A percentile compares a stretch with the other conserved stretches of the same genome.
These are phyloP conservation scores for Microplitis manilae DNA, from an alignment of 2,888 invertebrate species.

Conservation along the genomic window DNA sequence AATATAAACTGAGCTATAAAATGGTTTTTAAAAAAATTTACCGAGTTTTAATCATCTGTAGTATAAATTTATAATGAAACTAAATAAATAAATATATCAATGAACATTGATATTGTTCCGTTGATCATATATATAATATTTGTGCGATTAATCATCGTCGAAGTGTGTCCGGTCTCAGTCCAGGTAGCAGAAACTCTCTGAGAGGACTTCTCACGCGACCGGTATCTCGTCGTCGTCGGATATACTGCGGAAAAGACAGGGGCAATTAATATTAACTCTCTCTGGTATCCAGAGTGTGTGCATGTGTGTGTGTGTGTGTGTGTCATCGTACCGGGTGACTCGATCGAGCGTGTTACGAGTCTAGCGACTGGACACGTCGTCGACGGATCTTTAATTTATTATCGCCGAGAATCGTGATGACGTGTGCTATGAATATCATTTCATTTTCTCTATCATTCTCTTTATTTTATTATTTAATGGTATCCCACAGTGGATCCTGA, in stretches of 20 bases:
- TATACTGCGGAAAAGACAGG: constrained; percentile 38
- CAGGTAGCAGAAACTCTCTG: constrained; percentile 37
- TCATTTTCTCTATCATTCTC: constrained; percentile 6
- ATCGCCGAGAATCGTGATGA: constrained; percentile 30
- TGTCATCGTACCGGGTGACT: constrained; percentile 23
- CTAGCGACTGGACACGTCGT: constrained; percentile 30
- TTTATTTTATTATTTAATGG: constrained; percentile 4
- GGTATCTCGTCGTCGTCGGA: constrained; percentile 35
- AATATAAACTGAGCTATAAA: constrained; percentile 15
- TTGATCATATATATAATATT: neutral
- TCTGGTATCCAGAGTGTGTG: constrained; percentile 22
- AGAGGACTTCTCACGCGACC: constrained; percentile 44
- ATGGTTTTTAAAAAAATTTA: constrained; percentile 5
- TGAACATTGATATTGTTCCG: neutral
- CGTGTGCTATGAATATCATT: constrained; percentile 28
- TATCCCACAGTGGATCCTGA: neutral
- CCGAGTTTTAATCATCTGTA: neutral
- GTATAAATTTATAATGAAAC: neutral
- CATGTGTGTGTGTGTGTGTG: constrained; percentile 9
- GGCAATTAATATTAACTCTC: constrained; percentile 50
- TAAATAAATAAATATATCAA: neutral
- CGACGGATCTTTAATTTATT: constrained; percentile 34
- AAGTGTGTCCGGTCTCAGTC: constrained; percentile 53
- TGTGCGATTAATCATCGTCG: constrained; percentile 53
- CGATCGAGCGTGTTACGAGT: constrained; percentile 45